These are phyloP conservation scores for Cheilosia variabilis DNA, from an alignment of 2,888 invertebrate genomes.

Conservation along the genomic window DNA sequence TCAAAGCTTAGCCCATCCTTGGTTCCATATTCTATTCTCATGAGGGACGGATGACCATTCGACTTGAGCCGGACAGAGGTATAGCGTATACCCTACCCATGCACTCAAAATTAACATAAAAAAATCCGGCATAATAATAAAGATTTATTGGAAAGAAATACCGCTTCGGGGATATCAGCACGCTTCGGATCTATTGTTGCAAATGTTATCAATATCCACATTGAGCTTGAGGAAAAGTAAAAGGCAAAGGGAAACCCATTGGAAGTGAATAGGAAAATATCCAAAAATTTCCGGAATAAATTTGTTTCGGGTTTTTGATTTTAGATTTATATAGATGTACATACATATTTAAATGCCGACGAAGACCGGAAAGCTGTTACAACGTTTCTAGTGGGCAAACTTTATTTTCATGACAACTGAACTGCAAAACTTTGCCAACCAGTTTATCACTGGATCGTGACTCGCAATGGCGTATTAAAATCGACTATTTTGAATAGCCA, in stretches of 20 bases:
- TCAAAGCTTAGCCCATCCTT: constrained; percentile 39
- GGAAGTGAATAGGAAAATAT: constrained; percentile 7
- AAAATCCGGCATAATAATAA: constrained; percentile 55
- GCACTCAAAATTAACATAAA: constrained; percentile 58
- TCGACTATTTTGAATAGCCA: neutral
- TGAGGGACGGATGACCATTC: constrained; percentile 24
- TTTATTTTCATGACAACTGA: neutral
- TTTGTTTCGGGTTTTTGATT: constrained; percentile 34
- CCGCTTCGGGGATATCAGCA: constrained; percentile 38
- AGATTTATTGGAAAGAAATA: constrained; percentile 51
- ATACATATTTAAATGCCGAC: constrained; percentile 2
- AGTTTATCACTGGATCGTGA: neutral
- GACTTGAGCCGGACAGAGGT: neutral
- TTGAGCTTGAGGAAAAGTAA: neutral
- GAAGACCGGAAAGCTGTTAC: neutral
- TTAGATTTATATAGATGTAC: neutral
- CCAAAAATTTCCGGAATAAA: constrained; percentile 38
- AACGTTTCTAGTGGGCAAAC: constrained; percentile 15
- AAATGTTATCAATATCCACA: constrained; percentile 38
- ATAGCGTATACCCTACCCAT: constrained; percentile 2
- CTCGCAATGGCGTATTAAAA: neutral
- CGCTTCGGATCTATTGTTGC: constrained; percentile 34
- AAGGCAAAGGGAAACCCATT: constrained; percentile 48
- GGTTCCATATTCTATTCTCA: constrained; percentile 13
- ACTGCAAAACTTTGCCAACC: neutral